phyloP scores from a whole-genome alignment of 2,888 invertebrate species.

The Drosophila niveifrons region DNA sequence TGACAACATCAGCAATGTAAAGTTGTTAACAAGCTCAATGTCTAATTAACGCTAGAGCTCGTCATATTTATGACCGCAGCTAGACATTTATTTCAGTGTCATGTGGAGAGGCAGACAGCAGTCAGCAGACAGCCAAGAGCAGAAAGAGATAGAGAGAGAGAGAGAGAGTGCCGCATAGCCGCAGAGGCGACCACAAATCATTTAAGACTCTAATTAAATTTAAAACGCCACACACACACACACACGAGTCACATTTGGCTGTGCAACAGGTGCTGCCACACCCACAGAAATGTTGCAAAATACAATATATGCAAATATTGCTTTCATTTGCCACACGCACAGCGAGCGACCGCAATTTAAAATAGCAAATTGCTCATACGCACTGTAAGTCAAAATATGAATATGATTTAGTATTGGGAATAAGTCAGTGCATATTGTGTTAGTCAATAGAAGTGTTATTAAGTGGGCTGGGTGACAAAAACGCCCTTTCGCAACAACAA shows the following conservation, averaged over 20 bases:
- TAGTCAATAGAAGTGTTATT: slow-evolving; percentile 35
- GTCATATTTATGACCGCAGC: slow-evolving; percentile 65
- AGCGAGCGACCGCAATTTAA: slow-evolving; percentile 8
- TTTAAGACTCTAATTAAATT: slow-evolving; percentile 59
- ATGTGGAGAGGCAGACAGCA: slow-evolving; percentile 13
- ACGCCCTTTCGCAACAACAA: no score
- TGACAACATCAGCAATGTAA: neutral
- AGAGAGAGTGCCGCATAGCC: slow-evolving; percentile 11
- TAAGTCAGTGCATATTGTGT: slow-evolving; percentile 23
- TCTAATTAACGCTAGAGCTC: slow-evolving; percentile 53
- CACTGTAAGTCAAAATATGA: slow-evolving; percentile 8
- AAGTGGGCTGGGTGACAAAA: slow-evolving; percentile 6
- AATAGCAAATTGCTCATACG: slow-evolving; percentile 35
- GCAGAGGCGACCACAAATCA: slow-evolving; percentile 57
- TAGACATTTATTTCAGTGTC: slow-evolving; percentile 53
- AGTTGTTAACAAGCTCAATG: slow-evolving; percentile 46
- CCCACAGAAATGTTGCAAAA: slow-evolving; percentile 5
- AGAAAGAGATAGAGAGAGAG: neutral
- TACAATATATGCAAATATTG: slow-evolving; percentile 30
- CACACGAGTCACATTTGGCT: neutral
- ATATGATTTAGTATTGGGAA: neutral
- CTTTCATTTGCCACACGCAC: slow-evolving; percentile 9
- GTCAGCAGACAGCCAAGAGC: slow-evolving; percentile 2
- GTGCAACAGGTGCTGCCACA: slow-evolving; percentile 53
- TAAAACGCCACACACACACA: slow-evolving; percentile 35